Evolutionary conservation across 1,140 invertebrate species (phyloP), one percentile per base, ranked within the genome.

Genomic region (Tribolium madens): DNA sequence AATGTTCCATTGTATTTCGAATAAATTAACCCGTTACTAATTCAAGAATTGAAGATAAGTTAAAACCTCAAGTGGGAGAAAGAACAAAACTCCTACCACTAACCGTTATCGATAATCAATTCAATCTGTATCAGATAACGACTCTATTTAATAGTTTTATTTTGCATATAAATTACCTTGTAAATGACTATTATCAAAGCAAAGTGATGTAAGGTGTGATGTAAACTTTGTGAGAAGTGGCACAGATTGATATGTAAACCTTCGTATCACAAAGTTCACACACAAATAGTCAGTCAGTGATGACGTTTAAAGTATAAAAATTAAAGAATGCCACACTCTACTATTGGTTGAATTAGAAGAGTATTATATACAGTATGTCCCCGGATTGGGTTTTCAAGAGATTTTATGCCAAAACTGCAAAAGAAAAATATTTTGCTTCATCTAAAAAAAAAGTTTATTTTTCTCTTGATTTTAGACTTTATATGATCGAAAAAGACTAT

Each of bases 151-250:
- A 31, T 33, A 52, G 42, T 71, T 48, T 48, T 72, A 72, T 72
- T 72, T 50, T 72, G 50, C 70, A 72, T 72, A 72, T 72, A 72
- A 72, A 72, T 72, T 72, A 21, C 50, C 46, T 50, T 72, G 70
- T 72, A 72, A 72, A 26, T 31, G 70, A 36, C 70, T 21, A 72
- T 72, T 72, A 72, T 72, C 70, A 52, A 18, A 52, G 70, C 70
- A 72, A 72, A 72, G 70, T 72, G 70, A 72, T 72, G 70, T 72
- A 72, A 72, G 14, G 18, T 48, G 46, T 52, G 50, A 52, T 72
- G 70, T 72, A 72, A 72, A 72, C 70, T 72, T 52, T 72, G 70
- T 72, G 70, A 72, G 46, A 72, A 72, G 50, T 72, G 17, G 70
- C 57, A 64, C 57, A 64, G 57, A 64, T 64, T 64, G 57, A 64